A percentile compares a stretch with the other conserved stretches of the same genome.
phyloP scores from a whole-genome alignment of 1,140 invertebrate genomes.

The Hestina assimilis region DNA sequence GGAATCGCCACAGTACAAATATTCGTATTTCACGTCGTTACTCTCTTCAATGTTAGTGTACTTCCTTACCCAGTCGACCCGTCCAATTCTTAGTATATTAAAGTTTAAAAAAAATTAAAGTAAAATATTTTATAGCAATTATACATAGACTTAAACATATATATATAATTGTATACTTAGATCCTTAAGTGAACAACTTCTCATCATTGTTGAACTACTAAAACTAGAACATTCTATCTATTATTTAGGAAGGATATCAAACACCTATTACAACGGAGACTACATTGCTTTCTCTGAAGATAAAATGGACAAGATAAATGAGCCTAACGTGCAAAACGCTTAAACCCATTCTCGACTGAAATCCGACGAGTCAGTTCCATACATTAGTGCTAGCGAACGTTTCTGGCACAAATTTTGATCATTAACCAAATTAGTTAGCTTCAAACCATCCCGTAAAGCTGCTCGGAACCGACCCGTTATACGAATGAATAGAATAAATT shows the following conservation, averaged over 20 bases:
- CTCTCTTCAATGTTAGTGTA: no score
- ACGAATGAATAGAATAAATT: slow-evolving; percentile 58
- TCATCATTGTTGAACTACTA: background rate
- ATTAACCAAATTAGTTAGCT: slow-evolving; percentile 76
- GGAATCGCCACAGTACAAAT: no score
- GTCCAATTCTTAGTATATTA: no score
- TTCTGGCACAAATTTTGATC: slow-evolving; percentile 75
- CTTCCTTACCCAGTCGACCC: no score
- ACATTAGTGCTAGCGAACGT: slow-evolving; percentile 73
- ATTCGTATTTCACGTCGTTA: no score
- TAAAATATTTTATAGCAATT: no score
- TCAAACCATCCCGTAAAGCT: slow-evolving; percentile 53
- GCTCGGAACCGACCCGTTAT: slow-evolving; percentile 46
- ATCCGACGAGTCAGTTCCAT: slow-evolving; percentile 77
- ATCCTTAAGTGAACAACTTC: no score
- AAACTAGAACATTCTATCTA: background rate
- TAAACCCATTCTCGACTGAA: slow-evolving; percentile 76
- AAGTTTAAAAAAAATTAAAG: no score
- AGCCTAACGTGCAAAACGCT: slow-evolving; percentile 76
- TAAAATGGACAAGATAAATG: slow-evolving; percentile 76
- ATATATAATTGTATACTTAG: no score
- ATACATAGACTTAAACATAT: no score
- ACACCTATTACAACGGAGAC: slow-evolving; percentile 46
- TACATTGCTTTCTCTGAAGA: slow-evolving; percentile 64
- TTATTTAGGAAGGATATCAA: slow-evolving; percentile 28